These are phyloP conservation scores for Cygnus atratus DNA, from an alignment of 2,113 vertebrate species.

Conservation along the genomic window DNA sequence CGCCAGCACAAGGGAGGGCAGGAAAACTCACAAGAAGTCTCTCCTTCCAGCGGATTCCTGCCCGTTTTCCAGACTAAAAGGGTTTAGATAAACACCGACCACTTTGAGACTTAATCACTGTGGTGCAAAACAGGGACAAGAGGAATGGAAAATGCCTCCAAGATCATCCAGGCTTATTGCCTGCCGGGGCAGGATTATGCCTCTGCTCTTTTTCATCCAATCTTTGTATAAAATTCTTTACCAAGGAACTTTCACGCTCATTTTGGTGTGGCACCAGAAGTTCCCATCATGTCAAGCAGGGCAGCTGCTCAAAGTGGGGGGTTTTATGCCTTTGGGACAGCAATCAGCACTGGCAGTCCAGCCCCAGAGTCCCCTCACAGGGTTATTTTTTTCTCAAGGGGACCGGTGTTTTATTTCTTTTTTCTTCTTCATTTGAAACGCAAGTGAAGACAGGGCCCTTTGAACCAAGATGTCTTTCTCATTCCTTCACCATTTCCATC, in stretches of 20 bases:
- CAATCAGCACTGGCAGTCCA: neutral
- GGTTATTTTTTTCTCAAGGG: neutral
- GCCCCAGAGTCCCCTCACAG: neutral
- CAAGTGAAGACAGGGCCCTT: neutral
- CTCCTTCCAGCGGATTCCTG: neutral
- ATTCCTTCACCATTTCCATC: neutral
- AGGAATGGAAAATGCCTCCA: neutral
- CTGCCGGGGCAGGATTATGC: neutral
- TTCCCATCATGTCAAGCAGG: neutral
- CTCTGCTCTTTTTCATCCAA: neutral
- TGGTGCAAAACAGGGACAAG: neutral
- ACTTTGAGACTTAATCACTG: neutral
- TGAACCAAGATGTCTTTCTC: neutral
- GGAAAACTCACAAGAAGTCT: neutral
- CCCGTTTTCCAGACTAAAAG: neutral
- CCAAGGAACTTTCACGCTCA: neutral
- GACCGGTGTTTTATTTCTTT: neutral
- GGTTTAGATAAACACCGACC: neutral
- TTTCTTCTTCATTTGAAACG: neutral
- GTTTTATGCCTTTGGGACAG: neutral
- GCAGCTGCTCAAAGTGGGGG: neutral
- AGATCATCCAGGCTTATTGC: neutral
- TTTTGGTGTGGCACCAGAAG: neutral
- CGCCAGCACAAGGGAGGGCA: neutral
- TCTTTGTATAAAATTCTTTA: neutral